Conservation (phyloP, 1,140 invertebrate species). For the Phthorimaea operculella region DNA sequence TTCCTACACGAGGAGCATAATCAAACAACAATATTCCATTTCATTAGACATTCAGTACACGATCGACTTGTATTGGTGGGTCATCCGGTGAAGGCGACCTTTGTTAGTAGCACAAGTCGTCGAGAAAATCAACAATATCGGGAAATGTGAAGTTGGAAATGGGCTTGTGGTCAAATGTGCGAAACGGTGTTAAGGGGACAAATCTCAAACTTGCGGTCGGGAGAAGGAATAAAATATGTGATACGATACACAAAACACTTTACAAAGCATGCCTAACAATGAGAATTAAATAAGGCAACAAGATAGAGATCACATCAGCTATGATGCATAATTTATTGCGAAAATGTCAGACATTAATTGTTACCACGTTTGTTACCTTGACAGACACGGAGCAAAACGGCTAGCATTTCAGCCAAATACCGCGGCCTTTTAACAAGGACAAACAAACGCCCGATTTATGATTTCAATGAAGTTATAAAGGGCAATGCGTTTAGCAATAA, state of each 20-base stretch:
- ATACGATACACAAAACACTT: too few relatives aligned
- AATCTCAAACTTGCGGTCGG: too few relatives aligned
- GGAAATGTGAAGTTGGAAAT: neutral
- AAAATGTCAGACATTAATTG: neutral
- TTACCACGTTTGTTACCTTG: conserved; percentile 2
- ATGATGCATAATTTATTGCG: too few relatives aligned
- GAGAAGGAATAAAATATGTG: too few relatives aligned
- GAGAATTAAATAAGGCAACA: too few relatives aligned
- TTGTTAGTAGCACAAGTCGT: conserved; percentile 6
- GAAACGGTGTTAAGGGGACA: too few relatives aligned
- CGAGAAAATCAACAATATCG: neutral
- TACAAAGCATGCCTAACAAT: too few relatives aligned
- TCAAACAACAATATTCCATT: conserved; percentile 12
- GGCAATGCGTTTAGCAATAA: too few relatives aligned
- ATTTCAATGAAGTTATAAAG: neutral
- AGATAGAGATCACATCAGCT: too few relatives aligned
- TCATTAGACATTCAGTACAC: conserved; percentile 15
- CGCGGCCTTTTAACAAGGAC: conserved; percentile 20
- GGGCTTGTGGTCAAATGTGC: too few relatives aligned
- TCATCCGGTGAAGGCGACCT: conserved; percentile 16
- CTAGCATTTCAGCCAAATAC: conserved; percentile 23
- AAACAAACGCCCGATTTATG: neutral
- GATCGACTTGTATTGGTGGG: conserved; percentile 13
- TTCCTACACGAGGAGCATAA: conserved; percentile 16
- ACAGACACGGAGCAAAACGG: conserved; percentile 13